Evolutionary conservation across 64 coral and sea anemone species (phyloP).

Genomic region (Trachythela sp.): DNA sequence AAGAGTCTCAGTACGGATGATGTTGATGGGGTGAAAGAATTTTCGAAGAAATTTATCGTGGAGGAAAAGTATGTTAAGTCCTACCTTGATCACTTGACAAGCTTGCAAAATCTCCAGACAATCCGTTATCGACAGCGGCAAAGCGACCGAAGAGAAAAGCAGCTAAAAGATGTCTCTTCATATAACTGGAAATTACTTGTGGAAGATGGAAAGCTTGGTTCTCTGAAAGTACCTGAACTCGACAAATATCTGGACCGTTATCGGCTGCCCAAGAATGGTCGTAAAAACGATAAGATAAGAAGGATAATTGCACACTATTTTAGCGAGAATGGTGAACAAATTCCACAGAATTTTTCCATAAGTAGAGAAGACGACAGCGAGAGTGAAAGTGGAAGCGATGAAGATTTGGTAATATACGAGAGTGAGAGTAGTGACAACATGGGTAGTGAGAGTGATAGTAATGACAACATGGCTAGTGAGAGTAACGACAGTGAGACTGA

Average conservation of each 20-base stretch:
- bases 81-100: conserved; percentile 25
- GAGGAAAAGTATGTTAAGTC: conserved; percentile 20
- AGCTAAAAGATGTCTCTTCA: background rate
- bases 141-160: background rate
- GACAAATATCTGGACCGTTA: background rate
- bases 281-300: no score
- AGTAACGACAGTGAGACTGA: background rate
- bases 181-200: conserved; percentile 43
- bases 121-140: conserved; percentile 17
- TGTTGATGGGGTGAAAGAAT: conserved; percentile 18
- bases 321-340: no score
- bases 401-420: no score
- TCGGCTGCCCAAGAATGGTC: no score
- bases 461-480: no score
- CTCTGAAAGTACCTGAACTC: conserved; percentile 41
- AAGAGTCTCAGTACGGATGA: background rate
- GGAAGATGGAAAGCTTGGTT: background rate
- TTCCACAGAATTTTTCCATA: no score
- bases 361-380: no score
- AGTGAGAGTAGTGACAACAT: no score
- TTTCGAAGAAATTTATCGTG: conserved; percentile 28
- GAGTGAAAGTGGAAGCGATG: no score
- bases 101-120: background rate
- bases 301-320: no score
- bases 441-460: no score